Evolutionary conservation across 30 jellyfish, hydroid and myxozoan species (phyloP).

Genomic region (Haliclystus octoradiatus): DNA sequence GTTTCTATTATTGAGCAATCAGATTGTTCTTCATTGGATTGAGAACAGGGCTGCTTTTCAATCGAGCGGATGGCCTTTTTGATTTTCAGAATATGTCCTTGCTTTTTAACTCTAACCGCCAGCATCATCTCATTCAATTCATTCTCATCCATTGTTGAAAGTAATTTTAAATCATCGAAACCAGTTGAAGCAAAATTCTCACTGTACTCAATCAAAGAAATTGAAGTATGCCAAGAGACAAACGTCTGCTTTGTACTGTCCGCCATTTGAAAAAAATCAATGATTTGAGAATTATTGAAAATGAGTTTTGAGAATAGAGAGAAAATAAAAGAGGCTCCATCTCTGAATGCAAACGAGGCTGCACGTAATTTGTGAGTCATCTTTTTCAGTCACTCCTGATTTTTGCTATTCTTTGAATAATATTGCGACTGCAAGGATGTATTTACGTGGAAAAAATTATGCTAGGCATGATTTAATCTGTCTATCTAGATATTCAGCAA

Average conservation of each 20-base stretch:
- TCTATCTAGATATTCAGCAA: conserved; percentile 14
- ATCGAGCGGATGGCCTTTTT: conserved; percentile 4
- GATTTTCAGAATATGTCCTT: conserved; percentile 20
- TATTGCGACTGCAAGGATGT: too few species aligned
- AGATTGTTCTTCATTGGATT: conserved; percentile 12
- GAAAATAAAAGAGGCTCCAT: too few species aligned
- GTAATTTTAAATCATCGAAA: conserved; percentile 14
- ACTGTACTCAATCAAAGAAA: conserved; percentile 10
- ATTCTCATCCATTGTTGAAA: conserved; percentile 15
- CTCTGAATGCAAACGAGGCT: too few species aligned
- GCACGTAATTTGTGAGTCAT: too few species aligned
- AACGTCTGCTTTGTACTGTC: too few species aligned
- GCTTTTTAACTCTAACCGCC: conserved; percentile 9
- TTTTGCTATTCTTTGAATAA: too few species aligned
- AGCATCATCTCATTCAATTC: conserved; percentile 23
- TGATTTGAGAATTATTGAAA: too few species aligned
- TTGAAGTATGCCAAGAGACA: conserved; percentile 7
- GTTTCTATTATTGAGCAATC: conserved; percentile 3
- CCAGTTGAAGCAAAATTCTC: conserved; percentile 12
- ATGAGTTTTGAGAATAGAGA: too few species aligned
- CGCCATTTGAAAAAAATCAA: too few species aligned
- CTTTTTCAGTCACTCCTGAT: too few species aligned
- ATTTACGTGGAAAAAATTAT: conserved; percentile 10
- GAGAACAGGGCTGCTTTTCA: conserved; percentile 18
- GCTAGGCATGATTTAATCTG: conserved; percentile 3